Conservation (phyloP, 2,113 vertebrate genomes). For the Pontoporia blainvillei region DNA sequence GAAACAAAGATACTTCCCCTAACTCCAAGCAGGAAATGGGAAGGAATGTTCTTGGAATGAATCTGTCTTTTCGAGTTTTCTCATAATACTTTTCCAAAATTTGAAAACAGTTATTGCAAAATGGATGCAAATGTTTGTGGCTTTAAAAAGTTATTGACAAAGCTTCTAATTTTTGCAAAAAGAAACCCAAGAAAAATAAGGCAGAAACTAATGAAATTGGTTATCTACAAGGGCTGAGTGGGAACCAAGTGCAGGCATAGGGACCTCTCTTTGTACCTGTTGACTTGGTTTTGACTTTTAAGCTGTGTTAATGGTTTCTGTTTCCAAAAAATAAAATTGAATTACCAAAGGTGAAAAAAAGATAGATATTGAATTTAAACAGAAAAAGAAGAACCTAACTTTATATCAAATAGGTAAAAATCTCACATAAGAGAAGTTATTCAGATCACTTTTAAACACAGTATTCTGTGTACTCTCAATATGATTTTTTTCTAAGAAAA, state of each 20-base stretch:
- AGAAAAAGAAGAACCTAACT: not conserved
- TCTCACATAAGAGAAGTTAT: not conserved
- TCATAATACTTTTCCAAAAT: not conserved
- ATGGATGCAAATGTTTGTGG: not conserved
- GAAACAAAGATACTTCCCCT: not conserved
- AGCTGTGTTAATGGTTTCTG: not conserved
- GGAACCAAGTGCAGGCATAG: not conserved
- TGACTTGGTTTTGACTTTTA: slow-evolving; percentile 43
- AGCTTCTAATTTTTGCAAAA: not conserved
- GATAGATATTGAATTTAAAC: not conserved
- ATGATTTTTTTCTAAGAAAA: not conserved
- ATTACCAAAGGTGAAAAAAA: not conserved
- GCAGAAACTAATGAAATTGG: not conserved
- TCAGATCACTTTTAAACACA: not conserved
- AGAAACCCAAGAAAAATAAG: not conserved
- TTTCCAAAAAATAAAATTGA: not conserved
- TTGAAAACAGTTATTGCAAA: not conserved
- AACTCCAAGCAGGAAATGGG: not conserved
- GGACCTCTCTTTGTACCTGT: not conserved
- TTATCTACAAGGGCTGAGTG: not conserved
- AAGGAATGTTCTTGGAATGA: not conserved
- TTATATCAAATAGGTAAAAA: not conserved
- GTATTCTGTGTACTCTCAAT: not conserved
- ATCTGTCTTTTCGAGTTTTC: slow-evolving; percentile 27
- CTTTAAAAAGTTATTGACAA: not conserved